Evolutionary conservation across 2,113 vertebrate genomes (phyloP), one percentile per base, ranked within the genome.

Genomic region (Aphyosemion australe): DNA sequence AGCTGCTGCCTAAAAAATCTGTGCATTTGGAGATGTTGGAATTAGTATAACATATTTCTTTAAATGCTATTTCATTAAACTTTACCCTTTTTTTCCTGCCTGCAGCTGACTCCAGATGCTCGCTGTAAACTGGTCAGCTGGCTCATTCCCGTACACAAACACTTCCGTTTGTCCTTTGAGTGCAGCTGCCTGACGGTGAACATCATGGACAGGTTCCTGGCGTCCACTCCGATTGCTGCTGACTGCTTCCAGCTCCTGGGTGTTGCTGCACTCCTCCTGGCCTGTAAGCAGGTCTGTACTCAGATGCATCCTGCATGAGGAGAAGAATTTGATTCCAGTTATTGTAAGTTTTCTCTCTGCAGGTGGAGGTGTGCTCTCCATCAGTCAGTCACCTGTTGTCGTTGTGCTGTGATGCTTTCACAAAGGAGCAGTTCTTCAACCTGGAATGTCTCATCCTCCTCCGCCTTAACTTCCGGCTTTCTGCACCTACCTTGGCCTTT

Each of bases 191-290:
- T 98, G 76, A 78, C 95, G 0, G 93, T 98, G 69, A 97, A 95
- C 81, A 96, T 91, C 50, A 89, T 99, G 88, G 97, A 99, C 85
- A 92, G 96, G 37, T 99, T 99, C 78, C 92, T 98, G 53, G 67
- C 83, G 32, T 94, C 94, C 42, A 97, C 95, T 0, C 93, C 96
- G 0, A 94, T 98, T 60, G 95, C 96, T 7, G 86, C 93, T 0
- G 97, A 98, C 85, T 98, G 97, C 84, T 98, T 98, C 84, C 97
- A 99, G 89, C 90, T 98, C 0, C 90, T 98, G n/a, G 97, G 97
- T 0, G 92, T 98, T 61, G 95, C 96, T 0, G 88, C 94, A 0
- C 91, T 99, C 39, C 93, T 98, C 49, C 91, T 99, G 7, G 95
- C 96, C 21, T 94, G 94, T 81, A 98, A 99, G 86, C 95, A 97